Evolutionary conservation across 2,888 invertebrate species (phyloP).

Genomic region (Drosophila planitibia): DNA sequence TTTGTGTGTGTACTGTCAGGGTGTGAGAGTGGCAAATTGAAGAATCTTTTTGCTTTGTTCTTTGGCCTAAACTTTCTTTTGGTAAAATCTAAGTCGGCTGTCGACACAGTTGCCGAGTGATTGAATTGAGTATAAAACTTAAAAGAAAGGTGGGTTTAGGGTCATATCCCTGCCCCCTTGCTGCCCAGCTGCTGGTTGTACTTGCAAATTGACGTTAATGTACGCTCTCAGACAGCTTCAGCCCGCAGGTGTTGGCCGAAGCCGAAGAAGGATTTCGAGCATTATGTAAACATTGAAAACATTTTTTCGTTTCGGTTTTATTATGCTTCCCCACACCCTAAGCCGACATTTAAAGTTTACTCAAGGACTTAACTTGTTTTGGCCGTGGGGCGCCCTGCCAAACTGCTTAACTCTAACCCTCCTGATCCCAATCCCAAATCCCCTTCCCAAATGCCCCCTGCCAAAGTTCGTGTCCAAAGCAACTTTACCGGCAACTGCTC

Average conservation of each 20-base stretch:
- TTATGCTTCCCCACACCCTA: conserved; percentile 18
- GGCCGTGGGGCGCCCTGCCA: not conserved
- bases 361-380: conserved; percentile 38
- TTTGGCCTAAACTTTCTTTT: conserved; percentile 43
- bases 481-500: conserved; percentile 54
- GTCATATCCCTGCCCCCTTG: not conserved
- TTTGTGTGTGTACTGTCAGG: not conserved
- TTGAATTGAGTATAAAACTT: conserved; percentile 70
- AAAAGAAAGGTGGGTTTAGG: conserved; percentile 42
- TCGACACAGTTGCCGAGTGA: conserved; percentile 48
- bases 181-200: conserved; percentile 35
- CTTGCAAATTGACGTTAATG: conserved; percentile 67
- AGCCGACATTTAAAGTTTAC: conserved; percentile 56
- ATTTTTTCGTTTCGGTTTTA: conserved; percentile 39
- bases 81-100: conserved; percentile 5
- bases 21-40: conserved; percentile 19
- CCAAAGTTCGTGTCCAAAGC: conserved; percentile 21
- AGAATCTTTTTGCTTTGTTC: conserved; percentile 42
- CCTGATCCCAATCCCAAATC: no score
- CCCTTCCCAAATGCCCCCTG: not conserved
- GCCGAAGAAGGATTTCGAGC: conserved; percentile 13
- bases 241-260: conserved; percentile 28
- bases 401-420: not conserved
- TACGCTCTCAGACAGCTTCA: conserved; percentile 26
- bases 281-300: conserved; percentile 46